These are phyloP conservation scores for Micronisus gabar DNA, from an alignment of 2,113 vertebrate genomes.

Conservation along the genomic window DNA sequence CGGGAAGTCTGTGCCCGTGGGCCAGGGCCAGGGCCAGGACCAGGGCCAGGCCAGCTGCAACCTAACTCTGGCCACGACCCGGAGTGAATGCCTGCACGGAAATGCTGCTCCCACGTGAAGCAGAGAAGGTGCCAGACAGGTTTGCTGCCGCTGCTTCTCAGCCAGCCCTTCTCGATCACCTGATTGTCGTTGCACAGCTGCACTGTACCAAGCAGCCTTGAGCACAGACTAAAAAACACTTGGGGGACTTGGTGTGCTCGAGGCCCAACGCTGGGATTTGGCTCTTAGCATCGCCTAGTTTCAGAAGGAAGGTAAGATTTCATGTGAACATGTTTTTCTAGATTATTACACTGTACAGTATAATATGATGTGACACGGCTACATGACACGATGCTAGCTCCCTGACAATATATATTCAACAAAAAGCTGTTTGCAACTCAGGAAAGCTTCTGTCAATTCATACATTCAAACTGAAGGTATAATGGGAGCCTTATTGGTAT, in stretches of 20 bases:
- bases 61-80: neutral
- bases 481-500: constrained; percentile 18
- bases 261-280: neutral
- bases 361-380: neutral
- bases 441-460: neutral
- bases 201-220: neutral
- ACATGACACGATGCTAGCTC: neutral
- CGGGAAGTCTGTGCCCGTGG: rapidly evolving
- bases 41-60: neutral
- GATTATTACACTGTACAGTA: neutral
- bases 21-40: too few species aligned
- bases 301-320: neutral
- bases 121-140: neutral
- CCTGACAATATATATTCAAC: neutral
- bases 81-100: neutral
- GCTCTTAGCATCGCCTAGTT: neutral
- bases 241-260: neutral
- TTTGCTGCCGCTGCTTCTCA: neutral
- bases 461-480: constrained; percentile 23
- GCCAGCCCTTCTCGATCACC: neutral
- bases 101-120: neutral
- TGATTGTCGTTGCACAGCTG: neutral
- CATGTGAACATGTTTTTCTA: neutral
- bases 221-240: neutral
- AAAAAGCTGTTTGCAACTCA: constrained; percentile 45